Evolutionary conservation across 1,140 invertebrate species (phyloP), one percentile per base, ranked within the genome.

Genomic region (Cotesia chilonis): DNA sequence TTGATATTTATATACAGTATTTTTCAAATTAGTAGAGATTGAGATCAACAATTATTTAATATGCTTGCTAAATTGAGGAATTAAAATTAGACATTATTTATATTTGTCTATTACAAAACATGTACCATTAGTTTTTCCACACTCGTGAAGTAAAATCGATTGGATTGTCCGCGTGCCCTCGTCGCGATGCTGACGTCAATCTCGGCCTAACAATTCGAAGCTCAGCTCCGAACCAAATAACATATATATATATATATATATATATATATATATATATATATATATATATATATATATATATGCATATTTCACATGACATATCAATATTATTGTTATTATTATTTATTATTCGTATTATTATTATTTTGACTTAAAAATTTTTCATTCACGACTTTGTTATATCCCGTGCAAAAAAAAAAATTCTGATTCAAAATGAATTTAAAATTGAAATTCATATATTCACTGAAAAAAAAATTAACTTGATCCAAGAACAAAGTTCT

Each of bases 251-350:
- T 87, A 85, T 83, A 85, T 83, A 82, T 84, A 82, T 84, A 79
- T 81, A 81, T 74, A 83, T 72, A 61, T 37, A 85, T 83, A 82
- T 84, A 82, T 84, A 79, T 81, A 81, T 74, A 83, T 72, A 61
- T 37, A 85, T 83, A 82, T 84, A 82, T 84, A 84, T 86, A 83
- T 87, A 85, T 83, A 85, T 83, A 82, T 84, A 82, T 84, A 79
- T 81, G 81, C 74, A 83, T 72, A 61, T 37, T 55, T 47, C 54
- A 68, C 37, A 55, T 47, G 41, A 10, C 14, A 37, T 36, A 59
- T 69, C 28, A 36, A 6, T 57, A 14, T 57, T 68, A n/a, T 41
- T 47, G 55, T 60, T 41, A 4, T 41, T 60, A 12, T 38, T 36
- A 17, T 60, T 65, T 36, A 17, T 60, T 65, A 17, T 41, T 7